Percentiles rank a stretch among this genome's conserved stretches.
These are phyloP conservation scores for Coelopa frigida DNA, from an alignment of 1,140 invertebrate species.

Conservation along the genomic window DNA sequence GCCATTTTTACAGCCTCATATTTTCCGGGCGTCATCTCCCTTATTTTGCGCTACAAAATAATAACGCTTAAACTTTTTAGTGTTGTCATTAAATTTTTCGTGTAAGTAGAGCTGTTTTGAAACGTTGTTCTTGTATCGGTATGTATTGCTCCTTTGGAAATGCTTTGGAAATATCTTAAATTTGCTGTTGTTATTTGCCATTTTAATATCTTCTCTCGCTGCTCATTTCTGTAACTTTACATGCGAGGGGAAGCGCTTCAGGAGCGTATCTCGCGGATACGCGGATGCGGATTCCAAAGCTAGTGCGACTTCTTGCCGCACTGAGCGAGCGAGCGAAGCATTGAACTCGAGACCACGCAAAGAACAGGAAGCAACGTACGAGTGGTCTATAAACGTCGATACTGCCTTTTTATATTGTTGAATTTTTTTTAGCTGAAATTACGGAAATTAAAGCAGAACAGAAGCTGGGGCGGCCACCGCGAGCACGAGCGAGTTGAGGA, in stretches of 20 bases:
- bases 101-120: constrained; percentile 30
- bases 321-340: no score
- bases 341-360: no score
- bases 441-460: constrained; percentile 44
- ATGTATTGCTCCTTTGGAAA: not conserved
- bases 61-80: constrained; percentile 46
- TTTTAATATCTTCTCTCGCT: constrained; percentile 12
- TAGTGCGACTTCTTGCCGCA: no score
- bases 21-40: constrained; percentile 19
- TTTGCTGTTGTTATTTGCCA: constrained; percentile 11
- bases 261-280: no score
- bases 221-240: not conserved
- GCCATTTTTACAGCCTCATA: constrained; percentile 45
- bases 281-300: no score
- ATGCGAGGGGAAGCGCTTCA: constrained; percentile 1
- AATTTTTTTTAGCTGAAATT: constrained; percentile 45
- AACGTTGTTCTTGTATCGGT: not conserved
- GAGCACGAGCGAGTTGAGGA: not conserved
- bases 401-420: constrained; percentile 45
- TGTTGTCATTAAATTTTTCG: constrained; percentile 46
- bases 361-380: constrained; percentile 10
- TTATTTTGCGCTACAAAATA: constrained; percentile 40
- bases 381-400: constrained; percentile 46
- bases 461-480: no score
- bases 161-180: no score